Evolutionary conservation across 2,113 vertebrate genomes (phyloP), one percentile per base, ranked within the genome.

Genomic region (Callospermophilus lateralis): DNA sequence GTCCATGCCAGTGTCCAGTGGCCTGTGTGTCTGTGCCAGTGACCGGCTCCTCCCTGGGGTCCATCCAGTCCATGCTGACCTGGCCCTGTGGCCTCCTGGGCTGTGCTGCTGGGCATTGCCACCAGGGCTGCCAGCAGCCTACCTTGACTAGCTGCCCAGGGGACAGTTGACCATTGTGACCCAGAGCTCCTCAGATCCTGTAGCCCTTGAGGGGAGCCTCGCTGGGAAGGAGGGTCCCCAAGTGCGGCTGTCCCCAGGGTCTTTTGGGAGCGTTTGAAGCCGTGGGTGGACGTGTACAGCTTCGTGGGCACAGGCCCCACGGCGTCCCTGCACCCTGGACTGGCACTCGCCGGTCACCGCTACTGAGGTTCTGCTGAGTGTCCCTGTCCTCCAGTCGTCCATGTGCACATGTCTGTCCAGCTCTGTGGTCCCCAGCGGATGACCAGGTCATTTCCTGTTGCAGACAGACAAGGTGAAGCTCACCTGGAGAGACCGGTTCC

Each of bases 401-500:
- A 6, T 0, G 0, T 30, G 2, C 28, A 1, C 58, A 12, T 26
- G 0, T n/a, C 30, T 16, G 20, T 26, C 79, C 30, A 26, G 1
- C 86, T 4, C 4, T 11, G 0, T 2, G 4, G 74, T 6, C 13
- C 74, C 88, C 91, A 2, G 30, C 0, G 0, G n/a, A 22, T 96
- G 80, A 98, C 67, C 53, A 28, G 61, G 8, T 0, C 6, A 0
- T 74, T 68, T 13, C 4, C 0, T 90, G 90, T 97, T 98, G 4
- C 85, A 99, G 99, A 98, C 97, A 0, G 99, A 99, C 96, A 99
- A 99, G 97, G 99, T 99, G 97, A 99, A 99, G 97, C 98, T 99
- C 98, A 99, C 99, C 0, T 99, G 99, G 98, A 99, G 98, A 87
- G 99, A 99, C 96, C 99, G 99, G 70, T 98, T 99, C 92, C 99